A percentile compares a stretch with the other conserved stretches of the same genome.
phyloP scores from a whole-genome alignment of 1,140 invertebrate genomes.

The Drosophila ohnishii region DNA sequence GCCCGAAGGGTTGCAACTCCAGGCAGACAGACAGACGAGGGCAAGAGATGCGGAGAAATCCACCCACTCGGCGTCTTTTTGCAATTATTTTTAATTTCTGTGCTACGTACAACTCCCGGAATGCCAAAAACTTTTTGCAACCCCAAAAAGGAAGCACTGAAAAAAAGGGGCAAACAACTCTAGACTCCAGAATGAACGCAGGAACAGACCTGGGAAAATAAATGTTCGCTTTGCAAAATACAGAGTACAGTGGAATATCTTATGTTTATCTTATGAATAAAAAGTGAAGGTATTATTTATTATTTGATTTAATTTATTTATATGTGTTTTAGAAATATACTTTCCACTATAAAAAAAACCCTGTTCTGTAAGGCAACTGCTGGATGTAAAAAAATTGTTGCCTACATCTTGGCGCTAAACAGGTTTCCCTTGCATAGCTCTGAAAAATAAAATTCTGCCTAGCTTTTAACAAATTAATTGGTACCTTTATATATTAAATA shows the following conservation, averaged over 20 bases:
- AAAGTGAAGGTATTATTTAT: too few species aligned
- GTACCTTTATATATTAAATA: neutral
- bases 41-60: conserved; percentile 24
- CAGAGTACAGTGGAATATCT: conserved; percentile 5
- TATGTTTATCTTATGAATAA: too few species aligned
- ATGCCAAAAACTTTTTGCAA: conserved; percentile 74
- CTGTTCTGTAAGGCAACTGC: too few species aligned
- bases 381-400: neutral
- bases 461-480: neutral
- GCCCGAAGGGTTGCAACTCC: conserved; percentile 71
- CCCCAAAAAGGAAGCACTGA: conserved; percentile 56
- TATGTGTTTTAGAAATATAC: neutral
- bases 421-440: too few species aligned
- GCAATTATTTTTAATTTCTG: conserved; percentile 77
- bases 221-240: neutral
- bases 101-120: conserved; percentile 70
- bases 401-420: neutral
- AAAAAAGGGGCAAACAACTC: conserved; percentile 34
- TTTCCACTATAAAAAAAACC: neutral
- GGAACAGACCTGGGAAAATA: conserved; percentile 12
- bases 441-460: neutral
- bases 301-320: neutral
- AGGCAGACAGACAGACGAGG: conserved; percentile 64
- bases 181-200: conserved; percentile 17
- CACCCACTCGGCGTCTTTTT: conserved; percentile 49